These are phyloP conservation scores for Enoplosus armatus DNA, from an alignment of 2,797 vertebrate species.

Conservation along the genomic window DNA sequence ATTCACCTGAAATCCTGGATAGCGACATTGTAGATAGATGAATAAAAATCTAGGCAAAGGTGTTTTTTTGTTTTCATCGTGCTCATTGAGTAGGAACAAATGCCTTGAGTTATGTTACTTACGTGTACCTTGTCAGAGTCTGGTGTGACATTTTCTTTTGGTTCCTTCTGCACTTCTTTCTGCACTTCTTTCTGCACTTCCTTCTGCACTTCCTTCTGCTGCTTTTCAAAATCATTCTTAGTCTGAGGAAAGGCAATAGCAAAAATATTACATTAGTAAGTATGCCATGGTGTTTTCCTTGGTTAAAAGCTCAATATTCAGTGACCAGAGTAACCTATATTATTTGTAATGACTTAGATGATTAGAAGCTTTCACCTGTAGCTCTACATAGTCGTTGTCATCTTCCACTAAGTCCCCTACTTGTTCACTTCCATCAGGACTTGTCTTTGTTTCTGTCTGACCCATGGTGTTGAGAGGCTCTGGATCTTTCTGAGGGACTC, in stretches of 20 bases:
- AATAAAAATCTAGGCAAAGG: background rate
- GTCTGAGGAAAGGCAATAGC: constrained; percentile 70
- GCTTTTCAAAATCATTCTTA: constrained; percentile 81
- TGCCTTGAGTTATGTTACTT: constrained; percentile 11
- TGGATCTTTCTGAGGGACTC: constrained; percentile 65
- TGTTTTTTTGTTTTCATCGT: background rate
- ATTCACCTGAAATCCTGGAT: background rate
- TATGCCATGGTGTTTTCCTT: background rate
- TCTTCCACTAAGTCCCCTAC: constrained; percentile 70
- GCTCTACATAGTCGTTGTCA: constrained; percentile 88
- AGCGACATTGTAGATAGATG: background rate
- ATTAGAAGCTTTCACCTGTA: constrained; percentile 81
- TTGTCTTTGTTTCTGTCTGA: constrained; percentile 52
- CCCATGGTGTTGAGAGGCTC: constrained; percentile 54
- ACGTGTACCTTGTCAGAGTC: constrained; percentile 67
- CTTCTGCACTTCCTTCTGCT: constrained; percentile 57
- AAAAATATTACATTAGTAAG: constrained; percentile 8
- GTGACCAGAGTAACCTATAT: background rate
- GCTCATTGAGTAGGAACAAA: background rate
- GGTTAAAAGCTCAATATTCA: background rate
- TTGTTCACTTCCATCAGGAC: constrained; percentile 40
- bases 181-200: constrained; percentile 61
- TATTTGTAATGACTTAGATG: background rate
- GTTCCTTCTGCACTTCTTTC: constrained; percentile 49
- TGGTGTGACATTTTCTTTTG: constrained; percentile 48